Conservation (phyloP, 2,797 vertebrate genomes). For the Epinephelus malabaricus region DNA sequence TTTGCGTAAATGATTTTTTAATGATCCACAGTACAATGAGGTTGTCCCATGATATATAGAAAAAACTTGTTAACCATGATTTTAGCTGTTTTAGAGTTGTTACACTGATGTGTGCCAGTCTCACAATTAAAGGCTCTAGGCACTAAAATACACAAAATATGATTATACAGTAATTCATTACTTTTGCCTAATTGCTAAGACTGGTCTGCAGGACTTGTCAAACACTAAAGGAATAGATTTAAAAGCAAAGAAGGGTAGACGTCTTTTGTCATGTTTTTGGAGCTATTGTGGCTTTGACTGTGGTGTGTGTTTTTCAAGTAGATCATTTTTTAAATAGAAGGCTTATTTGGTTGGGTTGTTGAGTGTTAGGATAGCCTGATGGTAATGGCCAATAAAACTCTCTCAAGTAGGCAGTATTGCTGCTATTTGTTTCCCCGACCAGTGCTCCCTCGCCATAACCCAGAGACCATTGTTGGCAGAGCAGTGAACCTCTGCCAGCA, state of each 20-base stretch:
- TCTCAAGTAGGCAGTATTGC: no score
- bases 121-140: slow-evolving; percentile 15
- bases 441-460: no score
- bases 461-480: not conserved
- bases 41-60: slow-evolving; percentile 4
- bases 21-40: slow-evolving; percentile 20
- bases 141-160: not conserved
- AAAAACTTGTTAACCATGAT: slow-evolving; percentile 11
- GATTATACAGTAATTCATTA: not conserved
- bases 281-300: no score
- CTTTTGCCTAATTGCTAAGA: slow-evolving; percentile 8
- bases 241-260: no score
- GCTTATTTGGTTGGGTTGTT: no score
- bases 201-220: not conserved
- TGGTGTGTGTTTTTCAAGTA: no score
- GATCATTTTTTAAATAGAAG: no score
- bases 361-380: no score
- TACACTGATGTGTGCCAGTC: not conserved
- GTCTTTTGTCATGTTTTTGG: no score
- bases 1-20: not conserved
- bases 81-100: slow-evolving; percentile 19
- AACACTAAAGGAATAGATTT: no score
- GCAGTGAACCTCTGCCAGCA: not conserved
- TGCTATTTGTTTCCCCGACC: no score
- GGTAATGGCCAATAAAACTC: no score